Evolutionary conservation across 2,797 vertebrate genomes (phyloP).

Genomic region (Carduelis carduelis): DNA sequence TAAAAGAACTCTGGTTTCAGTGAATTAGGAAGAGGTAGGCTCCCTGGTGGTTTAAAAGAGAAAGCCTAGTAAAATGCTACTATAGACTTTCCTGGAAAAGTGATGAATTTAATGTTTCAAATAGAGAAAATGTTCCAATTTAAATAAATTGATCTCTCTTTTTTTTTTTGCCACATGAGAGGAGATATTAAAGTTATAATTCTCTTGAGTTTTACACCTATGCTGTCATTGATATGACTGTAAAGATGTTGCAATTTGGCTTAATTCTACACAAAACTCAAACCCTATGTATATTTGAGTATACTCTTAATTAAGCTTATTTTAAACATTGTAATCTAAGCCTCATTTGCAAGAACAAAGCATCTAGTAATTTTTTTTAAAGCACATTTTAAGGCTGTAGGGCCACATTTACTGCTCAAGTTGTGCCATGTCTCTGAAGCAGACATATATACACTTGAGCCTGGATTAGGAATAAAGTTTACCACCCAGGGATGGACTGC

Average conservation of each 20-base stretch:
- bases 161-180: not conserved
- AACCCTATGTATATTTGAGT: not conserved
- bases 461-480: not conserved
- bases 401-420: not conserved
- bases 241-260: not conserved
- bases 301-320: not conserved
- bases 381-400: not conserved
- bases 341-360: not conserved
- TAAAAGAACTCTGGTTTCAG: not conserved
- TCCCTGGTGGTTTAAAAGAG: not conserved
- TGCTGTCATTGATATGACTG: not conserved
- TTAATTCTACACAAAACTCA: not conserved
- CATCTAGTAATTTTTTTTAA: not conserved
- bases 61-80: conserved; percentile 1
- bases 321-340: not conserved
- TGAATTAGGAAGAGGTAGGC: not conserved
- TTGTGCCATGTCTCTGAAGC: not conserved
- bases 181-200: conserved; percentile 3
- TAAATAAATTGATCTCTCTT: conserved; percentile 17
- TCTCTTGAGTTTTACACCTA: conserved; percentile 16
- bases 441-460: fast-evolving
- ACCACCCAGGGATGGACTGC: not conserved
- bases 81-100: conserved; percentile 11
- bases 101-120: conserved; percentile 30
- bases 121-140: conserved; percentile 27